These are phyloP conservation scores for Bugula neritina DNA, from an alignment of 2,888 invertebrate genomes.

Conservation along the genomic window DNA sequence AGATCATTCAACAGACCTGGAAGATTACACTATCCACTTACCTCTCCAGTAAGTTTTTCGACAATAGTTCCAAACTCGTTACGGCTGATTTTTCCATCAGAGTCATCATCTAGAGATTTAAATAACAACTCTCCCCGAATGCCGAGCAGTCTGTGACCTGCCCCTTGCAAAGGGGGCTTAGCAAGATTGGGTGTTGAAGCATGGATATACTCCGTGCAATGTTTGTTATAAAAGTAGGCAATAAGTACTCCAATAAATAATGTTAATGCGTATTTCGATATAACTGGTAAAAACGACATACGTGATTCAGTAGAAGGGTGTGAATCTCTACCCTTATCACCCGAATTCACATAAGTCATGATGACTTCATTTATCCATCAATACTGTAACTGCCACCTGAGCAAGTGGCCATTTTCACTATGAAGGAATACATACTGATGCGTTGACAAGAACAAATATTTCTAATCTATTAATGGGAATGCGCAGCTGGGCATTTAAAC, in stretches of 20 bases:
- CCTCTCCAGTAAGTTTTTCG: constrained; percentile 27
- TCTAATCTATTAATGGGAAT: too few species aligned
- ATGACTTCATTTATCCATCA: too few species aligned
- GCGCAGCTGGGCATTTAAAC: too few species aligned
- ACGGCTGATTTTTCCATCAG: constrained; percentile 27
- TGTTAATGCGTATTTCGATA: neutral
- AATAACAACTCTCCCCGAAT: constrained; percentile 15
- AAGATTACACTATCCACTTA: constrained; percentile 12
- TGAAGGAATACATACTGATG: too few species aligned
- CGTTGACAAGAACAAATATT: too few species aligned
- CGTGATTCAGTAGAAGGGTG: too few species aligned
- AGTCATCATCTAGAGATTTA: constrained; percentile 27
- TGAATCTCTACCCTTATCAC: too few species aligned
- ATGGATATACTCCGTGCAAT: too few species aligned
- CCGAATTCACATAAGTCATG: too few species aligned
- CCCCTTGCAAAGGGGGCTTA: neutral
- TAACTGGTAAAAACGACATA: too few species aligned
- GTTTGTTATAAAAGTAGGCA: neutral
- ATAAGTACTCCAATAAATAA: neutral
- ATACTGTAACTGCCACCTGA: too few species aligned
- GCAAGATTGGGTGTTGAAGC: neutral
- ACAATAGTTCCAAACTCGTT: constrained; percentile 28
- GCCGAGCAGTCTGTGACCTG: neutral
- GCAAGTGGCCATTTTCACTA: too few species aligned
- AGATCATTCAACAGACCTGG: neutral